Percentiles rank a stretch among this genome's conserved stretches.
Evolutionary conservation across 2,888 invertebrate genomes (phyloP).

Genomic region (Ernsta delagoae): DNA sequence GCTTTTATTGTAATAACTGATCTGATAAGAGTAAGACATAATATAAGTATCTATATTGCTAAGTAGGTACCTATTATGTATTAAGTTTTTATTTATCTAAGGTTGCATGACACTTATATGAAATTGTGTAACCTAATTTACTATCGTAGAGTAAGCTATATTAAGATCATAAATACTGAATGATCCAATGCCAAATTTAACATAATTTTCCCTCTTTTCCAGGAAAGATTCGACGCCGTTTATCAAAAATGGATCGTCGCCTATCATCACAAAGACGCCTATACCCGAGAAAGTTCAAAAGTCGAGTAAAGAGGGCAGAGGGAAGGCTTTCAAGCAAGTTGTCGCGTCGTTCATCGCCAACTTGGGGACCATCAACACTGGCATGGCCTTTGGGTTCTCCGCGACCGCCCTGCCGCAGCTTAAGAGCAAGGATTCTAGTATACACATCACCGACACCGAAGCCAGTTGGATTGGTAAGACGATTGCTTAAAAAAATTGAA

Average conservation of each 20-base stretch:
- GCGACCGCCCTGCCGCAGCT: constrained; percentile 88
- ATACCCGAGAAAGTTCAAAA: constrained; percentile 50
- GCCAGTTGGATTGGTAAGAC: constrained; percentile 88
- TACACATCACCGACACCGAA: constrained; percentile 82
- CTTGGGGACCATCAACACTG: constrained; percentile 88
- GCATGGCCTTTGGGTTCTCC: constrained; percentile 89
- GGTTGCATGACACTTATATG: no score
- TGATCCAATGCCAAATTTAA: no score
- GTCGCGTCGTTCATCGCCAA: constrained; percentile 87
- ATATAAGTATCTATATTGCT: no score
- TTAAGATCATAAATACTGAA: no score
- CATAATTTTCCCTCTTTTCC: constrained; percentile 36
- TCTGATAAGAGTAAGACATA: no score
- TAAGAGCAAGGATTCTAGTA: constrained; percentile 71
- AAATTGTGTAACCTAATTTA: no score
- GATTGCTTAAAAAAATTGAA: not conserved
- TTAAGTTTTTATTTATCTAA: no score
- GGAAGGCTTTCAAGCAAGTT: constrained; percentile 82
- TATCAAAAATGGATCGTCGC: constrained; percentile 67
- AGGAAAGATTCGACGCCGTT: constrained; percentile 73
- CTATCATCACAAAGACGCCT: constrained; percentile 59
- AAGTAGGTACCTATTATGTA: no score
- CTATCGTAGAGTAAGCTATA: no score
- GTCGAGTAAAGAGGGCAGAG: constrained; percentile 65
- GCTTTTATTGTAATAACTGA: no score